Base-by-base conservation (phyloP, 2,888 invertebrate species). In the Chymomyza amoena region DNA sequence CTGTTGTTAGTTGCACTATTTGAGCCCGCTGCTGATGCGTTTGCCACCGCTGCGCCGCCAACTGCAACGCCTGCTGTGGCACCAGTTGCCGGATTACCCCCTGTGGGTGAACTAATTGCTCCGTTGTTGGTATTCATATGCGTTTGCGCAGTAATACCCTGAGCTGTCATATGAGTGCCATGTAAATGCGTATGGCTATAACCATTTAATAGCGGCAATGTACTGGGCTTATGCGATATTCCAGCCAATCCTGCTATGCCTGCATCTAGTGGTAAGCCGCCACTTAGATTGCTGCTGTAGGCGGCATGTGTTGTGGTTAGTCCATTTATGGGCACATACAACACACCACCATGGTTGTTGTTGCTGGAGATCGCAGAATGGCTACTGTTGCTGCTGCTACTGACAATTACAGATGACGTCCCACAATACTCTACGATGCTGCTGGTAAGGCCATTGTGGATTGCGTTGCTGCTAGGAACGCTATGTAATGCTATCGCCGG, bases 321-420 rank as follows among this genome's bases (percentile, higher is more conserved):
- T 0, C 84, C 87, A 59, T 84, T 84, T 0, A 79, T 62, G 0
- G 87, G 84, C 65, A 79, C 77, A 52, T 86, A 86, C 6, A 86
- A 65, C 0, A 84, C 82, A 5, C 82, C 81, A 50, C 76, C 77
- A 66, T 45, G 60, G 25, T 18, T 45, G 69, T 28, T 72, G 66
- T 66, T 64, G 51, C 16, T 64, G 25, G 16, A 64, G 57, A 20
- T 59, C 39, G 20, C 59, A 64, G 13, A 57, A 50, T 15, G 56
- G 52, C 32, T 57, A 61, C 64, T 54, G 60, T 56, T 62, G 36
- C 62, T 61, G 18, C 32, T 51, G 6, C 16, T 59, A 68, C 69
- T 51, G 68, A 0, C 39, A 45, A 13, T 45, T 13, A 45, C 10
- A 45, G 39, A 10, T 45, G 39, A 45, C 4, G 13, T 13, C 1